A percentile compares a stretch with the other conserved stretches of the same genome.
phyloP scores from a whole-genome alignment of 2,888 invertebrate genomes.

The Augochlorella aurata region DNA sequence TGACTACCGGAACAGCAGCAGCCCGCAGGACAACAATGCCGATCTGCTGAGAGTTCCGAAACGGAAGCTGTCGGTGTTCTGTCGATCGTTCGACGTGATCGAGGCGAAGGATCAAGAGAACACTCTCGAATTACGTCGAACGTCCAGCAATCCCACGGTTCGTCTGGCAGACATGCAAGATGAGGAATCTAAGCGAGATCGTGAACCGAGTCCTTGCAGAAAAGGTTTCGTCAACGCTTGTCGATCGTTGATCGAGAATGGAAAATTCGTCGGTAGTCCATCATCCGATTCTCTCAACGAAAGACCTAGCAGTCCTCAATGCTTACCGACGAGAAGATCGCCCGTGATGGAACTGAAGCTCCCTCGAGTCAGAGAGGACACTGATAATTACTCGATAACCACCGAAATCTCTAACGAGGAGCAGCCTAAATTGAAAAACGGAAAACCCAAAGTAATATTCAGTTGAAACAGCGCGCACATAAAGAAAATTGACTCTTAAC shows the following conservation, averaged over 20 bases:
- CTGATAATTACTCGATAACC: constrained; percentile 3
- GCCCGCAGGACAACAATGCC: background rate
- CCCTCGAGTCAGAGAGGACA: background rate
- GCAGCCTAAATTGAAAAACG: background rate
- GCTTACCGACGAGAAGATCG: background rate
- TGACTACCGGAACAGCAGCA: background rate
- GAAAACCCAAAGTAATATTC: constrained; percentile 30
- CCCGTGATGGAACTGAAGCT: background rate
- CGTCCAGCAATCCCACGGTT: constrained; percentile 52
- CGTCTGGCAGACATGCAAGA: constrained; percentile 15
- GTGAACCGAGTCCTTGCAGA: background rate
- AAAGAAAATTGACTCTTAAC: constrained; percentile 37
- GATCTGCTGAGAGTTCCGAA: constrained; percentile 56
- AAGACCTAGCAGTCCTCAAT: background rate
- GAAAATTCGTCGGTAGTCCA: constrained; percentile 32
- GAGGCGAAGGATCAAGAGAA: constrained; percentile 25
- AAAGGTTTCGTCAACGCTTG: constrained; percentile 27
- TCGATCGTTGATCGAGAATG: constrained; percentile 36
- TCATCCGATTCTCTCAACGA: constrained; percentile 1
- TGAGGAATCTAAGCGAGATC: background rate
- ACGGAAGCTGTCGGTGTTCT: constrained; percentile 74
- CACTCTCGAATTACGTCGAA: constrained; percentile 42
- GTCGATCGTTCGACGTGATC: constrained; percentile 72
- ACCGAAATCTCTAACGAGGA: background rate
- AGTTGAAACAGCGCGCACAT: background rate